phyloP scores from a whole-genome alignment of 1,140 invertebrate genomes.

The Reticulitermes speratus region DNA sequence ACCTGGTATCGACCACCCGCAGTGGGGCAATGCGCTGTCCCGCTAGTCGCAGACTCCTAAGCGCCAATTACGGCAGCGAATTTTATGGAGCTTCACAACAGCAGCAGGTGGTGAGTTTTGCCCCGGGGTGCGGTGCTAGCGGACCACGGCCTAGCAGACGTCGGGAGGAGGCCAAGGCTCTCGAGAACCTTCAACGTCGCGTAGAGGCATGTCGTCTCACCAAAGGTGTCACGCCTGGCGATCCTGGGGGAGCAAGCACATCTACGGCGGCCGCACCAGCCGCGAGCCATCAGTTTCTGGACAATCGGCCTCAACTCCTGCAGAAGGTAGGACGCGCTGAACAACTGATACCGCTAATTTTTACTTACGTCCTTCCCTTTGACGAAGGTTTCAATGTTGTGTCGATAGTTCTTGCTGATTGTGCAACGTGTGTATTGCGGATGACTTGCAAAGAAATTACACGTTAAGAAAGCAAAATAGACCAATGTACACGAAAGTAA shows the following conservation, averaged over 20 bases:
- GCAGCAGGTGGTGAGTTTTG: conserved; percentile 29
- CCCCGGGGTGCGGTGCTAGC: conserved; percentile 42
- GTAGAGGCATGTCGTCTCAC: conserved; percentile 41
- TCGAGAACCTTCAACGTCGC: conserved; percentile 49
- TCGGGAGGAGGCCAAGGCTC: conserved; percentile 49
- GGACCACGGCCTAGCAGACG: conserved; percentile 49
- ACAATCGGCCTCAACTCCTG: conserved; percentile 50
- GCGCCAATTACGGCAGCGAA: not conserved
- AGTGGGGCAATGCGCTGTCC: not conserved
- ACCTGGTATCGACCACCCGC: not conserved
- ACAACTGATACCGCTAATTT: too few relatives aligned
- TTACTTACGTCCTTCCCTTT: too few relatives aligned
- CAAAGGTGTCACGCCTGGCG: conserved; percentile 41
- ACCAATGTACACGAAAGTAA: too few relatives aligned
- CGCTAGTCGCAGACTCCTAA: not conserved
- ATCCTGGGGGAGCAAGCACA: conserved; percentile 37
- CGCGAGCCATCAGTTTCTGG: conserved; percentile 41
- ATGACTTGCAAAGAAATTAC: too few relatives aligned
- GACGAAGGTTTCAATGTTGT: too few relatives aligned
- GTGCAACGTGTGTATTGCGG: too few relatives aligned
- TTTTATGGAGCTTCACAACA: not conserved
- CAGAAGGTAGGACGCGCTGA: conserved; percentile 45
- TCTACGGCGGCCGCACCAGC: conserved; percentile 38
- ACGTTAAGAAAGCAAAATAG: too few relatives aligned
- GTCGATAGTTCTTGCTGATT: too few relatives aligned